Evolutionary conservation across 2,888 invertebrate genomes (phyloP).

Genomic region (Barypeithes pellucidus): DNA sequence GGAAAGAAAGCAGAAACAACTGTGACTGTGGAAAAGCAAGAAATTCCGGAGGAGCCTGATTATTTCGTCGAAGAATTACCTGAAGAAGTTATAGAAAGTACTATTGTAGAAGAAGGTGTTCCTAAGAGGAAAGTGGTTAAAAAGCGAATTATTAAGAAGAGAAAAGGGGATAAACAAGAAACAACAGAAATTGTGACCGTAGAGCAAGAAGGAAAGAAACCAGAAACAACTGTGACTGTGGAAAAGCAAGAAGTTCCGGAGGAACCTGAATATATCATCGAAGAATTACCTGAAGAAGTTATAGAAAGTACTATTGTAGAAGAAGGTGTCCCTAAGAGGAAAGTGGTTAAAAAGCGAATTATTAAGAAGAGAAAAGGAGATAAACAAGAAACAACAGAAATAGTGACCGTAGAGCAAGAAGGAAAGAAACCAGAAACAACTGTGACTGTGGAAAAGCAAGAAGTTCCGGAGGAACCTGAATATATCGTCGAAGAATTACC

Average conservation of each 20-base stretch:
- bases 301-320: slow-evolving; percentile 36
- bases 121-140: slow-evolving; percentile 61
- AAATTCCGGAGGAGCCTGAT: slow-evolving; percentile 47
- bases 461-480: slow-evolving; percentile 33
- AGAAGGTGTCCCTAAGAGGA: slow-evolving; percentile 57
- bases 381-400: slow-evolving; percentile 66
- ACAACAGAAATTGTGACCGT: slow-evolving; percentile 68
- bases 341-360: slow-evolving; percentile 56
- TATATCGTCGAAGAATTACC: slow-evolving; percentile 60
- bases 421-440: slow-evolving; percentile 58
- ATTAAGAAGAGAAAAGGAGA: slow-evolving; percentile 66
- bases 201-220: slow-evolving; percentile 56
- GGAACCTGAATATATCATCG: slow-evolving; percentile 56
- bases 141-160: slow-evolving; percentile 54
- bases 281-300: slow-evolving; percentile 59
- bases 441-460: slow-evolving; percentile 56
- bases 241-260: slow-evolving; percentile 58
- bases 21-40: slow-evolving; percentile 33
- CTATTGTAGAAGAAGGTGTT: slow-evolving; percentile 61
- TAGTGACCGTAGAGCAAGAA: slow-evolving; percentile 63
- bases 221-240: slow-evolving; percentile 57
- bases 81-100: slow-evolving; percentile 63
- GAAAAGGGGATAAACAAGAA: slow-evolving; percentile 60
- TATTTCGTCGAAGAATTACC: slow-evolving; percentile 55
- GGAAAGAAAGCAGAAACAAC: slow-evolving; percentile 35